phyloP scores from a whole-genome alignment of 2,113 vertebrate species.

The Struthio camelus region DNA sequence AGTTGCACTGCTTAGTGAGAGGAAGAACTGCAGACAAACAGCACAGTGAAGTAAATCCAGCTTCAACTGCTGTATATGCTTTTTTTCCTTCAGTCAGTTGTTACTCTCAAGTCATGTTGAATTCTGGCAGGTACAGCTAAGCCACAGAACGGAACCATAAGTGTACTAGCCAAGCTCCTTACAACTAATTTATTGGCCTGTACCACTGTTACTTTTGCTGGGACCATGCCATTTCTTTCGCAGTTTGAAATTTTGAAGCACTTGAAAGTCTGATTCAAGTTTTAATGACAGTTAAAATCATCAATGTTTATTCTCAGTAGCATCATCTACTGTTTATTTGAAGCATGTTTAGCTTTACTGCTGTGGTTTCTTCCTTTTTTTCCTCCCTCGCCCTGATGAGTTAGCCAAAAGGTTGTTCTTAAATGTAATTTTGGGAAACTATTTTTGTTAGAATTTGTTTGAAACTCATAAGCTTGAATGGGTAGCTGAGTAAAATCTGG shows the following conservation, averaged over 20 bases:
- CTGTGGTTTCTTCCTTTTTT: background rate
- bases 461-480: background rate
- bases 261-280: background rate
- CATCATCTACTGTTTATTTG: background rate
- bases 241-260: background rate
- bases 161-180: background rate
- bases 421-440: background rate
- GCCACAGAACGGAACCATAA: background rate
- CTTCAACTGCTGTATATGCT: background rate
- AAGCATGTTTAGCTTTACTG: background rate
- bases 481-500: background rate
- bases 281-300: background rate
- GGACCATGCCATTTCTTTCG: background rate
- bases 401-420: background rate
- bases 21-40: background rate
- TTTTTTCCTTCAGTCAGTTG: background rate
- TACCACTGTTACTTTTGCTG: background rate
- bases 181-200: background rate
- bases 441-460: background rate
- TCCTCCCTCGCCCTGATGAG: fast-evolving
- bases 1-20: background rate
- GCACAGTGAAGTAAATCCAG: background rate
- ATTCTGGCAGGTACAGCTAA: background rate
- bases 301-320: background rate
- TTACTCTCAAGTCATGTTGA: background rate